Conservation (phyloP, 2,888 invertebrate genomes). For the Cinara cedri region DNA sequence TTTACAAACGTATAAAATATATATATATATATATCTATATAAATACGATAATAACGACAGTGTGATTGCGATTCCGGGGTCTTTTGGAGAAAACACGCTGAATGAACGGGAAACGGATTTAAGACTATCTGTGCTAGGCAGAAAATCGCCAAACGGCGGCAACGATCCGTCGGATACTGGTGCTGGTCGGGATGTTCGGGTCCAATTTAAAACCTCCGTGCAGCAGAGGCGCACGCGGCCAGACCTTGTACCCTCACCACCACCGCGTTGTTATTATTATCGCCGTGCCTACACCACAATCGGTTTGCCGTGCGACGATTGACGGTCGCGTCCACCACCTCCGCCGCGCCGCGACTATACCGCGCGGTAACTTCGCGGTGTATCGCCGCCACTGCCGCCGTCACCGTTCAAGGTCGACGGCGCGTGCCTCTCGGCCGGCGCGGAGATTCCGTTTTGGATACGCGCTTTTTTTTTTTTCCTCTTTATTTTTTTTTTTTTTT, state of each 20-base stretch:
- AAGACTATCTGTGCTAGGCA: neutral
- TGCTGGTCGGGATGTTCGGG: slow-evolving; percentile 25
- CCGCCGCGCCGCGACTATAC: too few relatives aligned
- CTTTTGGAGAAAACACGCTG: neutral
- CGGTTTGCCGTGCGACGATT: neutral
- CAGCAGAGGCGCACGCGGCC: neutral
- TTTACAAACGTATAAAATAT: too few relatives aligned
- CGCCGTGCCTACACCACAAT: neutral
- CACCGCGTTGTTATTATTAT: neutral
- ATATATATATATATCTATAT: neutral
- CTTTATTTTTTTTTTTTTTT: neutral
- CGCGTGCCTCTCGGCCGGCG: slow-evolving; percentile 9
- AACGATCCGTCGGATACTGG: slow-evolving; percentile 56
- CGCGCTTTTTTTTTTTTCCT: neutral
- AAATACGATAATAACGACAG: too few relatives aligned
- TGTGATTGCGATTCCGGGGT: too few relatives aligned
- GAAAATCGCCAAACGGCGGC: slow-evolving; percentile 54
- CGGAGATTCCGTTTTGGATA: slow-evolving; percentile 1
- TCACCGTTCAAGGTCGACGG: slow-evolving; percentile 20
- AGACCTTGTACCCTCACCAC: slow-evolving; percentile 51
- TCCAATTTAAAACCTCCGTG: slow-evolving; percentile 46
- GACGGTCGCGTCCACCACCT: slow-evolving; percentile 19
- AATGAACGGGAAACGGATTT: neutral
- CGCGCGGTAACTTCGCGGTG: too few relatives aligned
- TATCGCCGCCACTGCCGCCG: slow-evolving; percentile 1